A percentile compares a stretch with the other conserved stretches of the same genome.
Evolutionary conservation across 2,113 vertebrate genomes (phyloP).

Genomic region (Cololabis saira): DNA sequence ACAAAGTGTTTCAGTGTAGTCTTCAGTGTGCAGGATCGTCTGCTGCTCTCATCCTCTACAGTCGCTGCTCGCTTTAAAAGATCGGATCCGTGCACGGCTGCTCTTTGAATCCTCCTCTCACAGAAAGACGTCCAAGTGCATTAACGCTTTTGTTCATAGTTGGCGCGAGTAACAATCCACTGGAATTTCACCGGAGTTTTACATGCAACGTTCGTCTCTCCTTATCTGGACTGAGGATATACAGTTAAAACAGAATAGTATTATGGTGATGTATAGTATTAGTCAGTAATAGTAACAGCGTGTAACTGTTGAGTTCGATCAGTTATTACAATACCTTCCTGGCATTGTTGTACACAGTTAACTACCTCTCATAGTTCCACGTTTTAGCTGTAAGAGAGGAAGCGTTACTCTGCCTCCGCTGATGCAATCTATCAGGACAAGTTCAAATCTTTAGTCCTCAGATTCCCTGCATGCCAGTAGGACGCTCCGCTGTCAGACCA

Average conservation of each 20-base stretch:
- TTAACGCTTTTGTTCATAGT: slow-evolving; percentile 40
- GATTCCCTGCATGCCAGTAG: slow-evolving; percentile 56
- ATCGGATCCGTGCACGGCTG: too few relatives aligned
- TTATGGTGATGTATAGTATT: too few relatives aligned
- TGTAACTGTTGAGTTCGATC: too few relatives aligned
- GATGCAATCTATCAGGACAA: slow-evolving; percentile 21
- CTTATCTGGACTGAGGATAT: slow-evolving; percentile 60
- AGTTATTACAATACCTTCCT: too few relatives aligned
- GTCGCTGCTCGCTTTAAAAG: too few relatives aligned
- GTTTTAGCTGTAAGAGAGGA: neutral
- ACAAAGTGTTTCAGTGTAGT: neutral
- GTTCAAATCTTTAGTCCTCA: slow-evolving; percentile 19
- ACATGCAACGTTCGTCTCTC: slow-evolving; percentile 28
- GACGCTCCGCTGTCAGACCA: slow-evolving; percentile 41
- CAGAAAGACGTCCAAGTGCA: slow-evolving; percentile 14
- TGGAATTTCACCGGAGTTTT: slow-evolving; percentile 19
- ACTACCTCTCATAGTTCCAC: neutral
- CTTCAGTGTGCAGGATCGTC: too few relatives aligned
- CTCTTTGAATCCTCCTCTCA: neutral
- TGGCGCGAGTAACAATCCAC: slow-evolving; percentile 14
- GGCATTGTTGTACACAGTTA: neutral
- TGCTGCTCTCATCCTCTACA: too few relatives aligned
- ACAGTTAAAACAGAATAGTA: neutral
- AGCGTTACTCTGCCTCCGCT: neutral
- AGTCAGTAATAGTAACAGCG: too few relatives aligned